Conservation (phyloP, 2,797 vertebrate genomes). For the Pantherophis vulpinus region DNA sequence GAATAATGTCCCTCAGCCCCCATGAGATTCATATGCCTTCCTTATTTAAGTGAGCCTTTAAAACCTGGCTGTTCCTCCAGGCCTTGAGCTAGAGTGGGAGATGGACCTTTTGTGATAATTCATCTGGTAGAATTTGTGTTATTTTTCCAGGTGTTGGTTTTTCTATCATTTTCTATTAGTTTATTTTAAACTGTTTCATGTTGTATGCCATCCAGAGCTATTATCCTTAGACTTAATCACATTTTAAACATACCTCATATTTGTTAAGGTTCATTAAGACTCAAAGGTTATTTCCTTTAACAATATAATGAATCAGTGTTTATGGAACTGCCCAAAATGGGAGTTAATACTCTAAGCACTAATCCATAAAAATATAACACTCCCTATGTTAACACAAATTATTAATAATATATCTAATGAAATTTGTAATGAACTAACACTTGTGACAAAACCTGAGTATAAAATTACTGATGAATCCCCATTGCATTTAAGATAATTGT, state of each 20-base stretch:
- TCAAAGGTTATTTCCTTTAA: not conserved
- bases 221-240: not conserved
- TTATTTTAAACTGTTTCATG: not conserved
- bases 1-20: not conserved
- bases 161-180: not conserved
- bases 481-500: not conserved
- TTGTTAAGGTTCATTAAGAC: not conserved
- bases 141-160: not conserved
- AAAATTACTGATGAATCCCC: not conserved
- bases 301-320: not conserved
- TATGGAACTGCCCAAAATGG: not conserved
- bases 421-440: not conserved
- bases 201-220: not conserved
- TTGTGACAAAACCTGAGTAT: not conserved
- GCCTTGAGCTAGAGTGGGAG: not conserved
- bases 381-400: not conserved
- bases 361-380: not conserved
- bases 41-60: not conserved
- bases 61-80: not conserved
- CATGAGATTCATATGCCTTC: not conserved
- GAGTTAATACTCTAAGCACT: not conserved
- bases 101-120: not conserved
- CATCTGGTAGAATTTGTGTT: not conserved
- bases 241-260: not conserved
- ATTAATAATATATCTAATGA: not conserved